phyloP scores from a whole-genome alignment of 2,113 vertebrate species.

The Suricata suricatta region DNA sequence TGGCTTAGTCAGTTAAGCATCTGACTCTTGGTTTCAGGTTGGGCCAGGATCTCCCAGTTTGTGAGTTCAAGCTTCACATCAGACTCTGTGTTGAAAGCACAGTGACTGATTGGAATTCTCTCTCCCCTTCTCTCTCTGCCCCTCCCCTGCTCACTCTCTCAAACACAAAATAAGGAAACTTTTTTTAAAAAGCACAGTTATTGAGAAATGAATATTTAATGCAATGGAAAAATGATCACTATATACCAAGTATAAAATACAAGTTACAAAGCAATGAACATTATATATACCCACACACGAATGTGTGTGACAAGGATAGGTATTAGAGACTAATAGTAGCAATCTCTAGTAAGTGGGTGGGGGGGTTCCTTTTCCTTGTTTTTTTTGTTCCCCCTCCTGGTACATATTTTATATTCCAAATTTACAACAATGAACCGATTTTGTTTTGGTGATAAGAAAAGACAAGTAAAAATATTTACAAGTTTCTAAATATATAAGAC shows the following conservation, averaged over 20 bases:
- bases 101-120: no score
- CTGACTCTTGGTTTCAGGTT: no score
- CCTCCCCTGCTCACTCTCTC: no score
- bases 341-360: not conserved
- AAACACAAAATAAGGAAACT: no score
- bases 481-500: not conserved
- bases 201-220: not conserved
- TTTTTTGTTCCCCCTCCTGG: not conserved
- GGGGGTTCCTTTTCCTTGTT: not conserved
- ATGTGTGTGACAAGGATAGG: not conserved
- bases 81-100: no score
- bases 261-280: not conserved
- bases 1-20: no score
- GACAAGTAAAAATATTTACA: slow-evolving; percentile 25
- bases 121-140: no score
- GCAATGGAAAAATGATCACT: not conserved
- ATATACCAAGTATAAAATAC: not conserved
- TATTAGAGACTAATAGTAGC: not conserved
- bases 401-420: not conserved
- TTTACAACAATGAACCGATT: slow-evolving; percentile 6
- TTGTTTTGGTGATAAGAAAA: slow-evolving; percentile 56
- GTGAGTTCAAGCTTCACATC: no score
- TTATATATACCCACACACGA: not conserved
- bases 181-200: not conserved
- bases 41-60: no score